Base-by-base conservation (phyloP, 2,113 vertebrate species). In the Oceanites oceanicus region DNA sequence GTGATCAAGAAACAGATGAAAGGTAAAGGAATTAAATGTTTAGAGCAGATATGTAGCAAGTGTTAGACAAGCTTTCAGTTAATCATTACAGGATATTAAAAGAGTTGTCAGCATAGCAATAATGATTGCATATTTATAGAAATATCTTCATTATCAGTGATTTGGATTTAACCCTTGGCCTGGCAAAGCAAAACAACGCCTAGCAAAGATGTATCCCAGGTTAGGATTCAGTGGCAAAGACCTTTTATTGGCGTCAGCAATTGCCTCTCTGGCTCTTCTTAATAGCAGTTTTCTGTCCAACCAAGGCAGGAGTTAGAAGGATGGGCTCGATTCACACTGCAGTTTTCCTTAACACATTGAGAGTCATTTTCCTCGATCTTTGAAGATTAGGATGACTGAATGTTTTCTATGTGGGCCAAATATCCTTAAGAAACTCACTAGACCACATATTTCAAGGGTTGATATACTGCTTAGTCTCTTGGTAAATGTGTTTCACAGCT, bases 351-450 rank as follows among this genome's bases (percentile, higher is more conserved):
- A 77, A 74, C 44, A 7, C 47, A 38, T 72, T 92, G 76, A 89
- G 56, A 67, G 61, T 59, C 38, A 81, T 78, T 80, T 86, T 80
- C 72, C 45, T 91, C 4, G 0, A 75, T 77, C 50, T 83, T 73
- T 53, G 83, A 94, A 91, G 86, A 80, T 88, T 86, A 92, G 29
- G 47, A 88, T 96, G 88, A 88, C 45, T 77, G 79, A 95, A 83
- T 76, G 47, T 40, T 83, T 94, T 86, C 63, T 68, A 14, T 75
- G 44, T 3, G 4, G 58, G 53, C 38, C 81, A 94, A 96, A 96
- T 78, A 90, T 79, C 79, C 36, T 86, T 84, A 94, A 92, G 83
- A 83, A 92, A 91, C 75, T 94, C 22, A 6, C 59, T 49, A 80
- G 53, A 66, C 72, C 63, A 58, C 68, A 73, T 91, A 88, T 94